A percentile compares a stretch with the other conserved stretches of the same genome.
phyloP scores from a whole-genome alignment of 64 coral and sea anemone species.

The Acropora yongei region DNA sequence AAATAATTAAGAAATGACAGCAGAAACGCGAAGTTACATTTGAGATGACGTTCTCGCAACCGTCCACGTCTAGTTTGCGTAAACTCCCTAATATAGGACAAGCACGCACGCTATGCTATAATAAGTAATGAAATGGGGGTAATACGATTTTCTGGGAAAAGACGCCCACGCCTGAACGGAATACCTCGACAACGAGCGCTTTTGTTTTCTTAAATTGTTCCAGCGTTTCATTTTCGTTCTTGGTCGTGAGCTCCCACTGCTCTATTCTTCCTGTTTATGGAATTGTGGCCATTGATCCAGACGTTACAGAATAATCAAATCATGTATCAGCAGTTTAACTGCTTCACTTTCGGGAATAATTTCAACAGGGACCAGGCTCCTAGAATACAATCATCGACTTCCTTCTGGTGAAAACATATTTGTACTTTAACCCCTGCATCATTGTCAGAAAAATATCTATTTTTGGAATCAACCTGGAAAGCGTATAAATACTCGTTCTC shows the following conservation, averaged over 20 bases:
- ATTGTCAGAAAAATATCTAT: constrained; percentile 13
- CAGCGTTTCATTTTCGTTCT: constrained; percentile 1
- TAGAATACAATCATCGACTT: background rate
- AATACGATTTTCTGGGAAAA: background rate
- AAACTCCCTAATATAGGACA: too few species aligned
- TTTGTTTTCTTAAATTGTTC: constrained; percentile 2
- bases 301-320: constrained; percentile 2
- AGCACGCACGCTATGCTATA: too few species aligned
- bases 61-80: too few species aligned
- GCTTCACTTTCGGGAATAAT: background rate
- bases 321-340: background rate
- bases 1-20: too few species aligned
- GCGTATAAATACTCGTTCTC: constrained; percentile 16
- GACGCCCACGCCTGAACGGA: background rate
- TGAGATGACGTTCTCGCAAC: too few species aligned
- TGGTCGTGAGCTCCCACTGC: background rate
- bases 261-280: background rate
- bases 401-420: background rate
- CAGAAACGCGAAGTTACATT: too few species aligned
- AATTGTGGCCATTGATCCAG: background rate
- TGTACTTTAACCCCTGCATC: constrained; percentile 5
- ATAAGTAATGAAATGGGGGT: background rate
- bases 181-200: background rate
- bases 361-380: background rate
- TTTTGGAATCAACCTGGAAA: constrained; percentile 7